A percentile compares a stretch with the other conserved stretches of the same genome.
phyloP scores from a whole-genome alignment of 2,113 vertebrate genomes.

The Macquaria ambigua region DNA sequence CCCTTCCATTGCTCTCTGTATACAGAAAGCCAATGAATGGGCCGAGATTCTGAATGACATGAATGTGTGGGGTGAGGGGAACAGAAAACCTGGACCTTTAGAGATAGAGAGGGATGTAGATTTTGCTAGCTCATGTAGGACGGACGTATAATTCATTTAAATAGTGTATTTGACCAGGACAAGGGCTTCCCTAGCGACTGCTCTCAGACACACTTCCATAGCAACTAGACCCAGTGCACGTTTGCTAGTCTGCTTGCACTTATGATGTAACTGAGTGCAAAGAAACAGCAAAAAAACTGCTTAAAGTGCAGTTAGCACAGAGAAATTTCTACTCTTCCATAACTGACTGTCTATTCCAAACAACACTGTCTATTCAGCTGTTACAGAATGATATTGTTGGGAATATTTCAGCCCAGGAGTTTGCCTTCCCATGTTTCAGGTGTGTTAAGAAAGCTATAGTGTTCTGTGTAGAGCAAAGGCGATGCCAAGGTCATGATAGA shows the following conservation, averaged over 20 bases:
- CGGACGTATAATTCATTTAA: constrained; percentile 50
- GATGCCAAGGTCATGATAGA: constrained; percentile 50
- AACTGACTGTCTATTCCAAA: constrained; percentile 46
- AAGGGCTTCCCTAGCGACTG: constrained; percentile 72
- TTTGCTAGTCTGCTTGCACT: constrained; percentile 51
- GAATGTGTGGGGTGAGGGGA: constrained; percentile 71
- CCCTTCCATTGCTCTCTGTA: constrained; percentile 53
- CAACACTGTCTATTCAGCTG: constrained; percentile 27
- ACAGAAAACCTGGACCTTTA: constrained; percentile 72
- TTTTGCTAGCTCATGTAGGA: constrained; percentile 47
- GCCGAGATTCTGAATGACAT: constrained; percentile 60
- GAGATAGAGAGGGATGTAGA: constrained; percentile 57
- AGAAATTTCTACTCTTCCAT: constrained; percentile 60
- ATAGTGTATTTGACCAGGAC: constrained; percentile 59
- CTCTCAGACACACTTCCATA: constrained; percentile 74
- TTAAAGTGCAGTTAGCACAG: constrained; percentile 35
- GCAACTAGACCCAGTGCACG: constrained; percentile 46
- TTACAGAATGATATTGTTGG: constrained; percentile 36
- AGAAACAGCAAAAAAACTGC: constrained; percentile 43
- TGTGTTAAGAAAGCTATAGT: constrained; percentile 54
- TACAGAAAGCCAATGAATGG: constrained; percentile 52
- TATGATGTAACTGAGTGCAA: constrained; percentile 44
- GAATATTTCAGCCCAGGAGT: constrained; percentile 46
- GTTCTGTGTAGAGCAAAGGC: constrained; percentile 55
- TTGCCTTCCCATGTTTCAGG: constrained; percentile 68